phyloP scores from a whole-genome alignment of 2,888 invertebrate species.

The Noctua comes region DNA sequence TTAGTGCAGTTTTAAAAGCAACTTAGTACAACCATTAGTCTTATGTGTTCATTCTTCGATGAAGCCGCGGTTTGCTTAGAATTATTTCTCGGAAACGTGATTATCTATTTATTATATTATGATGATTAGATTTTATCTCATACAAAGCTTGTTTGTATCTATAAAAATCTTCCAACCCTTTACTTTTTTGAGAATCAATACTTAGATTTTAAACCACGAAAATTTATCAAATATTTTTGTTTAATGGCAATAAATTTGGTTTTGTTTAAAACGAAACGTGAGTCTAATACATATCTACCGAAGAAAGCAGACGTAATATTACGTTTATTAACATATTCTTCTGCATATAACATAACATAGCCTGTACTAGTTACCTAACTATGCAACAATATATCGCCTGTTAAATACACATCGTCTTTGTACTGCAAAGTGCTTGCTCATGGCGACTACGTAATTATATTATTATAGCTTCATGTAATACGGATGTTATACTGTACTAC shows the following conservation, averaged over 20 bases:
- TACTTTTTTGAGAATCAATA: too few species aligned
- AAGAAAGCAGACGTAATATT: background rate
- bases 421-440: conserved; percentile 38
- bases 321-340: background rate
- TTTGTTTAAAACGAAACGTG: background rate
- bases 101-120: too few species aligned
- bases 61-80: background rate
- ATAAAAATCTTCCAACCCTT: too few species aligned
- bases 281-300: too few species aligned
- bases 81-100: background rate
- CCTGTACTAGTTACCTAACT: background rate
- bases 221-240: too few species aligned
- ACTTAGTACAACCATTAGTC: background rate
- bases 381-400: conserved; percentile 17
- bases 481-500: conserved; percentile 4
- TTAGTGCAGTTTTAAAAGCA: background rate
- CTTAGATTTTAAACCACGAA: too few species aligned
- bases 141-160: background rate
- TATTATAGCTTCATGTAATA: conserved; percentile 28
- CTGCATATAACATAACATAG: background rate
- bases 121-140: background rate
- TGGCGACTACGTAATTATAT: conserved; percentile 35
- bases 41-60: background rate
- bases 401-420: conserved; percentile 40
- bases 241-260: background rate